These are phyloP conservation scores for Nysson spinosus DNA, from an alignment of 2,888 invertebrate genomes.

Conservation along the genomic window DNA sequence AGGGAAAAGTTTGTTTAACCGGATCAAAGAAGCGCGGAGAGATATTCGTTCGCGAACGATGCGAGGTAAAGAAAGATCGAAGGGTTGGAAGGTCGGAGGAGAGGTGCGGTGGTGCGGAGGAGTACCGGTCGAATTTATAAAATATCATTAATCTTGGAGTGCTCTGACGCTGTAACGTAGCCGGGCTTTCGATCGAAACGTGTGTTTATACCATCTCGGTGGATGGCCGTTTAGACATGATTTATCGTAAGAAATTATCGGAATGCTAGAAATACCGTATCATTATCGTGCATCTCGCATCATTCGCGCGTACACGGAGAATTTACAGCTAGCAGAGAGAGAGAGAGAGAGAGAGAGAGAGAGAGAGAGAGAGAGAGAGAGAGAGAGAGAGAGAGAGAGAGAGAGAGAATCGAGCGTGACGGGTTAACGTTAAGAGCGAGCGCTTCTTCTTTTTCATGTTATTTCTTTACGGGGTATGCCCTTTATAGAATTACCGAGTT, in stretches of 20 bases:
- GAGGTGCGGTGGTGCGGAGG: slow-evolving; percentile 12
- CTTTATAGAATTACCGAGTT: too few relatives aligned
- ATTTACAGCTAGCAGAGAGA: slow-evolving; percentile 50
- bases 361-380: too few relatives aligned
- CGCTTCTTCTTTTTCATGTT: not conserved
- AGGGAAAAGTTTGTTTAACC: too few relatives aligned
- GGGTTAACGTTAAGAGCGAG: slow-evolving; percentile 23
- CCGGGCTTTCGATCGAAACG: slow-evolving; percentile 60
- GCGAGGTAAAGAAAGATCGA: slow-evolving; percentile 5
- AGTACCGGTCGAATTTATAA: slow-evolving; percentile 56
- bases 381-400: too few relatives aligned
- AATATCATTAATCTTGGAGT: slow-evolving; percentile 66
- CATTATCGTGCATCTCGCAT: slow-evolving; percentile 69
- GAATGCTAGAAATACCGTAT: slow-evolving; percentile 77
- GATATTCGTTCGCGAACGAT: slow-evolving; percentile 6
- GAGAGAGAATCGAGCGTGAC: slow-evolving; percentile 45
- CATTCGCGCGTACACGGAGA: slow-evolving; percentile 41
- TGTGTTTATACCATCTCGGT: slow-evolving; percentile 73
- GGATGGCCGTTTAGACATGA: slow-evolving; percentile 74
- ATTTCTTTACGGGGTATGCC: slow-evolving; percentile 10
- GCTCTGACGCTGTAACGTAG: slow-evolving; percentile 53
- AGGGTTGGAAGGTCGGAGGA: not conserved
- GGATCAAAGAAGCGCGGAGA: too few relatives aligned
- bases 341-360: too few relatives aligned
- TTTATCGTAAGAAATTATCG: slow-evolving; percentile 76